Evolutionary conservation across 2,888 invertebrate genomes (phyloP).

Genomic region (Spilosoma lubricipeda): DNA sequence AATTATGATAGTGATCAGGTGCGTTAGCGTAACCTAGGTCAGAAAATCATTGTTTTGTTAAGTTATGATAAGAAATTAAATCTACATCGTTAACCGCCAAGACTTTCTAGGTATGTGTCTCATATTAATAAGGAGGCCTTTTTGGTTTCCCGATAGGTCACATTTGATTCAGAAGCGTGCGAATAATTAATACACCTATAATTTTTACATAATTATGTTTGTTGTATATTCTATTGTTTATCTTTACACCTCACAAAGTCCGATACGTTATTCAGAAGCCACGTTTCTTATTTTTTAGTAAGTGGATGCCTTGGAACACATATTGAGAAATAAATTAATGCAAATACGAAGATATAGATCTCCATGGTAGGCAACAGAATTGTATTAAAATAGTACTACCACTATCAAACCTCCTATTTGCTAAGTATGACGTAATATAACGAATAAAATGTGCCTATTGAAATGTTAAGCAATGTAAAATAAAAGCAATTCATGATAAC

Average conservation of each 20-base stretch:
- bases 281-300: neutral
- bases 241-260: neutral
- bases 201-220: neutral
- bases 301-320: neutral
- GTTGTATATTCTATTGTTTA: neutral
- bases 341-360: neutral
- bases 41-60: neutral
- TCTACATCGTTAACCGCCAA: no score
- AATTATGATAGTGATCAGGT: neutral
- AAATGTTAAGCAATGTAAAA: constrained; percentile 17
- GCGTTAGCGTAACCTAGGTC: no score
- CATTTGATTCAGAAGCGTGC: no score
- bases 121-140: no score
- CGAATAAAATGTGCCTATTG: constrained; percentile 8
- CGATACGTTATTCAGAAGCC: neutral
- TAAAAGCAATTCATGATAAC: constrained; percentile 30
- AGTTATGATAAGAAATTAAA: neutral
- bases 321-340: neutral
- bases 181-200: neutral
- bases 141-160: no score
- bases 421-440: constrained; percentile 1
- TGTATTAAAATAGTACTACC: neutral
- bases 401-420: neutral
- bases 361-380: neutral
- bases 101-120: no score